phyloP scores from a whole-genome alignment of 2,888 invertebrate species.

The Plebejus melissa region DNA sequence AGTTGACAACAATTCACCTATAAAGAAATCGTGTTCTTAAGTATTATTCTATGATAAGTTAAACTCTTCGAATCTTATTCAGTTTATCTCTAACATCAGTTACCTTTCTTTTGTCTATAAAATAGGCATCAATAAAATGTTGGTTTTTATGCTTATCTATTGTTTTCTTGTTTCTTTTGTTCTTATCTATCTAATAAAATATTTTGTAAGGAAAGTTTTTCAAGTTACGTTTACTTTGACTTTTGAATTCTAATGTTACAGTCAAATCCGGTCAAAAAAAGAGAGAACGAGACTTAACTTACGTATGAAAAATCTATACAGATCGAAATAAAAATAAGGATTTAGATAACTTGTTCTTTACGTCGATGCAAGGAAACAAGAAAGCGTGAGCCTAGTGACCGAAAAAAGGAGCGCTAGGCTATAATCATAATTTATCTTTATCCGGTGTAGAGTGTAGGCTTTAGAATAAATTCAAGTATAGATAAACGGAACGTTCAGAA shows the following conservation, averaged over 20 bases:
- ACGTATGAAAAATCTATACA: not conserved
- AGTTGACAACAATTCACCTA: not conserved
- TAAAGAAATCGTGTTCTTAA: not conserved
- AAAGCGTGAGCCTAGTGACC: no score
- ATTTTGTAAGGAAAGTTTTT: not conserved
- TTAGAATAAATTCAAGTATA: no score
- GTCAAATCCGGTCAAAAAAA: not conserved
- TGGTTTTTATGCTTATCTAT: not conserved
- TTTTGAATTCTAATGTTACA: not conserved
- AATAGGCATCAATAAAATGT: not conserved
- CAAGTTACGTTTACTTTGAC: not conserved
- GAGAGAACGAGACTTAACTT: not conserved
- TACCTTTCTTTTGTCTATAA: not conserved
- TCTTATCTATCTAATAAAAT: not conserved
- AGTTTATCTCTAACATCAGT: not conserved
- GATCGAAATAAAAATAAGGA: no score
- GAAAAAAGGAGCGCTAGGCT: no score
- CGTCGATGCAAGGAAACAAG: no score
- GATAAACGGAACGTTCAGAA: not conserved
- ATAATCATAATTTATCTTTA: no score
- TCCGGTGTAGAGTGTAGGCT: no score
- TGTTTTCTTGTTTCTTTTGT: not conserved
- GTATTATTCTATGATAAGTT: not conserved
- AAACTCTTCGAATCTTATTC: not conserved
- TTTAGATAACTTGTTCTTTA: no score